phyloP scores from a whole-genome alignment of 2,888 invertebrate species.

The Tetranychus piercei region DNA sequence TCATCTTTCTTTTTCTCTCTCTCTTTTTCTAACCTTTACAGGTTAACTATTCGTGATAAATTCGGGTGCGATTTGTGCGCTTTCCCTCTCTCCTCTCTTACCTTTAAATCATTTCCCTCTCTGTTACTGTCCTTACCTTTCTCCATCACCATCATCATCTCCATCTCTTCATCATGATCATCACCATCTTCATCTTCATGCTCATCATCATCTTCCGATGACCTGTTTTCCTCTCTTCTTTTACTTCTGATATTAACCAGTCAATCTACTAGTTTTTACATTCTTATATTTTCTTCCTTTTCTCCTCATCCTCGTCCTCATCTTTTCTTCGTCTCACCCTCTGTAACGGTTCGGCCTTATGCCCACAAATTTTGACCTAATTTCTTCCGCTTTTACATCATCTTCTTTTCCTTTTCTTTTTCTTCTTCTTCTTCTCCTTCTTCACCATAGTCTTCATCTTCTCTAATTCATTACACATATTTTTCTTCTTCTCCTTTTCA shows the following conservation, averaged over 20 bases:
- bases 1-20: background rate
- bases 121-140: background rate
- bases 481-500: background rate
- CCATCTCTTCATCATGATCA: background rate
- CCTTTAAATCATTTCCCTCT: background rate
- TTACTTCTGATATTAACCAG: background rate
- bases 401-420: background rate
- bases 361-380: slow-evolving; percentile 1
- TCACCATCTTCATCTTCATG: too few species aligned
- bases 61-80: background rate
- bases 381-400: background rate
- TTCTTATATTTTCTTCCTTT: background rate
- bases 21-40: background rate
- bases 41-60: background rate
- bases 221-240: background rate
- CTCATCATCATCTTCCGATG: background rate
- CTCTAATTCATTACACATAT: background rate
- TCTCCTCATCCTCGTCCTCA: background rate
- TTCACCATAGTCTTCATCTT: background rate
- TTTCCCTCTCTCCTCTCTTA: background rate
- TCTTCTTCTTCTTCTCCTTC: background rate
- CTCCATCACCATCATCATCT: background rate
- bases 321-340: background rate
- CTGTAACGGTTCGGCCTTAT: slow-evolving; percentile 1
- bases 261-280: background rate